phyloP scores from a whole-genome alignment of 2,888 invertebrate genomes.

The Malthinus flaveolus region DNA sequence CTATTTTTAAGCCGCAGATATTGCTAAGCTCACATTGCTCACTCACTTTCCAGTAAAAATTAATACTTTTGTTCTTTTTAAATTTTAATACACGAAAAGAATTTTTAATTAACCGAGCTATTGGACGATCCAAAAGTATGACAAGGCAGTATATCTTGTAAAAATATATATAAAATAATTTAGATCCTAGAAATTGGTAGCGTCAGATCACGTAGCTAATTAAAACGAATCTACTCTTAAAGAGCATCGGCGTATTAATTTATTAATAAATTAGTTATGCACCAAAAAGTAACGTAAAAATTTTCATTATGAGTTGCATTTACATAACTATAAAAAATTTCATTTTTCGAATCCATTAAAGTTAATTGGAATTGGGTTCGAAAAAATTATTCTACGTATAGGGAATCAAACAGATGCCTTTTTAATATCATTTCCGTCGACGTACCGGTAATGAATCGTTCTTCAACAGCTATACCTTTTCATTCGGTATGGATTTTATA shows the following conservation, averaged over 20 bases:
- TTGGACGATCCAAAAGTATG: no score
- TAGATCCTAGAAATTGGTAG: neutral
- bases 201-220: slow-evolving; percentile 48
- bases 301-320: neutral
- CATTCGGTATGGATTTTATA: slow-evolving; percentile 37
- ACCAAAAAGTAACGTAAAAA: slow-evolving; percentile 34
- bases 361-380: neutral
- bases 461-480: slow-evolving; percentile 26
- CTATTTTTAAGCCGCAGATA: no score
- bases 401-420: slow-evolving; percentile 18
- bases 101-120: no score
- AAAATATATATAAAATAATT: no score
- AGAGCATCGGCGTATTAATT: slow-evolving; percentile 37
- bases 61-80: no score
- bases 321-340: neutral
- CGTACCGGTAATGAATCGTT: slow-evolving; percentile 34
- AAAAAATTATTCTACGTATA: neutral
- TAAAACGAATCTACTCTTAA: slow-evolving; percentile 38
- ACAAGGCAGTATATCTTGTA: no score
- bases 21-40: no score
- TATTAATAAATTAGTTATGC: slow-evolving; percentile 45
- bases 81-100: no score
- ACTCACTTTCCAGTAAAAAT: no score
- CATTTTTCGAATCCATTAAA: no score
- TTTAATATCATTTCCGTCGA: slow-evolving; percentile 33